phyloP scores from a whole-genome alignment of 2,888 invertebrate species.

The Cheilosia vernalis region DNA sequence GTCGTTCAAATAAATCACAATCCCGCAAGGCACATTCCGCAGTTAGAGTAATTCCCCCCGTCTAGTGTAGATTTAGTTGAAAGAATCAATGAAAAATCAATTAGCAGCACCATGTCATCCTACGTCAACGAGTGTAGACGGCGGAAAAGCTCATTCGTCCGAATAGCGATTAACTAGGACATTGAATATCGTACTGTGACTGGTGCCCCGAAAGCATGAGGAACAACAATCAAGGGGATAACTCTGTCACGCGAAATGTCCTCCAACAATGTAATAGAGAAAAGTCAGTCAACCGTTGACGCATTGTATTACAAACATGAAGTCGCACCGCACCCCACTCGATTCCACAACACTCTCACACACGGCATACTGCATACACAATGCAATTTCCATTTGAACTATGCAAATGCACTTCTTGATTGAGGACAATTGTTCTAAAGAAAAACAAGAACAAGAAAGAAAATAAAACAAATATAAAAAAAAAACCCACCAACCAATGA shows the following conservation, averaged over 20 bases:
- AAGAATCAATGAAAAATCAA: conserved; percentile 58
- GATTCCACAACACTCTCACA: not conserved
- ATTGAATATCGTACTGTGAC: conserved; percentile 28
- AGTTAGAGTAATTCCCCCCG: too few relatives aligned
- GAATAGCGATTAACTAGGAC: conserved; percentile 57
- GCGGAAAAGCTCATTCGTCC: conserved; percentile 29
- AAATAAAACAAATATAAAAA: conserved; percentile 14
- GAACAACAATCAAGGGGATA: conserved; percentile 23
- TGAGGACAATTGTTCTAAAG: conserved; percentile 72
- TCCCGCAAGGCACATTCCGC: too few relatives aligned
- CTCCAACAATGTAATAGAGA: conserved; percentile 27
- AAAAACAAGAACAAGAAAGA: conserved; percentile 29
- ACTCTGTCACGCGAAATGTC: conserved; percentile 45
- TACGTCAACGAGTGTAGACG: conserved; percentile 18
- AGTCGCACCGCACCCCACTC: conserved; percentile 39
- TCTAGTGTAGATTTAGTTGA: not conserved
- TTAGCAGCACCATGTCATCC: conserved; percentile 57
- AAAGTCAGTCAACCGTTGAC: conserved; percentile 62
- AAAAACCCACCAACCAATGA: conserved; percentile 20
- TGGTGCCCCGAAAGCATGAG: conserved; percentile 25
- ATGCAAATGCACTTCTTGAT: conserved; percentile 72
- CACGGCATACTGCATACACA: conserved; percentile 19
- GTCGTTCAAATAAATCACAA: too few relatives aligned
- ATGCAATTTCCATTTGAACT: conserved; percentile 69
- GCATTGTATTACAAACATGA: conserved; percentile 60